Base-by-base conservation (phyloP, 2,888 invertebrate genomes). In the Melinaea menophilus region DNA sequence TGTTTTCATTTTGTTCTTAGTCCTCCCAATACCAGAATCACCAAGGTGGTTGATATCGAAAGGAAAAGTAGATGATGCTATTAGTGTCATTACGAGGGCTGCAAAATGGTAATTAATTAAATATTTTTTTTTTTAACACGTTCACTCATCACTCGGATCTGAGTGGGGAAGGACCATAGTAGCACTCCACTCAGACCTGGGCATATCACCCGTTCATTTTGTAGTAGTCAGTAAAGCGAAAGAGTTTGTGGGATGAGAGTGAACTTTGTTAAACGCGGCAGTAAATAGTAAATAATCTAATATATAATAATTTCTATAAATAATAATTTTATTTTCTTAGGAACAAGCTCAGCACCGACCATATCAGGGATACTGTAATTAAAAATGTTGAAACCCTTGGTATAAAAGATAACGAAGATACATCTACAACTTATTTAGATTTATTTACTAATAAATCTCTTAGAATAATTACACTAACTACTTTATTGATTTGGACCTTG, bases 31-130 rank as follows among this genome's bases (percentile, higher is more conserved):
- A 22, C 83, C 86, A 2, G 86, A 86, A 65, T 79, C 84, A 46
- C 86, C 86, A 1, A 77, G 84, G 64, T 86, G 86, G 86, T 72
- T 85, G 64, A 72, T 85, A 37, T 75, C 79, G 1, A 78, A 75
- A 37, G 77, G 80, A 1, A 77, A 74, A 64, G 59, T 70, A 12
- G 73, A 81, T 2, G 70, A 78, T 63, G 79, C 79, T 7, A 62
- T 81, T 22, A 65, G 69, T 2, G 55, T 81, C 12, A 73, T 84
- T 72, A 78, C 75, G 0, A 75, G 68, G 56, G 81, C 81, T 56
- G 84, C 85, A n/a, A 78, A 72, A 68, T 73, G 79, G 85, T 84
- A 57, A 80, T 78, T 75, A 56, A 41, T 55, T 47, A 45, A 55
- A 47, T 37, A 55, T 2, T 4, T 46, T 56, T 46, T 59, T 13